Conservation (phyloP, 2,113 vertebrate genomes). For the Ramphastos sulfuratus region DNA sequence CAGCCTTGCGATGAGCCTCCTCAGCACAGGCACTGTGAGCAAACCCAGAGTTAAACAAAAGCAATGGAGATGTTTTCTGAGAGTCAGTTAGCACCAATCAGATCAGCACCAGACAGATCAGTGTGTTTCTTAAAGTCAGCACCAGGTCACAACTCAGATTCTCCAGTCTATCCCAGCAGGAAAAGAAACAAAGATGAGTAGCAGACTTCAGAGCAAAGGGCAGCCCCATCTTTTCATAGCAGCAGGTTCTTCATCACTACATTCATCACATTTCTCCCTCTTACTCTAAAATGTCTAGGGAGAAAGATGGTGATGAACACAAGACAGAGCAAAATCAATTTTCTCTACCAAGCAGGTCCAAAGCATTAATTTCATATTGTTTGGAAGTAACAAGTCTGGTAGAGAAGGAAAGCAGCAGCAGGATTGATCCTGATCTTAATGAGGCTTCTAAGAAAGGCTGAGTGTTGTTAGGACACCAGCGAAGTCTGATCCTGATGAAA, state of each 20-base stretch:
- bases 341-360: neutral
- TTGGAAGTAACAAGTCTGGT: neutral
- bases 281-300: neutral
- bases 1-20: neutral
- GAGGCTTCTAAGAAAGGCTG: neutral
- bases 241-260: neutral
- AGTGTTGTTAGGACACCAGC: neutral
- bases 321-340: conserved; percentile 12
- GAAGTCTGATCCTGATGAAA: neutral
- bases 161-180: conserved; percentile 11
- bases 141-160: conserved; percentile 11
- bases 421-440: neutral
- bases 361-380: neutral
- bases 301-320: neutral
- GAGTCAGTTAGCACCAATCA: neutral
- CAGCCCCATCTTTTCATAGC: conserved; percentile 12
- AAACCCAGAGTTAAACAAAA: neutral
- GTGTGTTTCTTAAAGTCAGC: neutral
- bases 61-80: neutral
- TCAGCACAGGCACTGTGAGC: neutral
- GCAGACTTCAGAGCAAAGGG: neutral
- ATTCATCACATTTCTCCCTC: neutral
- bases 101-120: neutral
- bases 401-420: conserved; percentile 5
- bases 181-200: conserved; percentile 2